Evolutionary conservation across 2,113 vertebrate species (phyloP).

Genomic region (Oncorhynchus tshawytscha): DNA sequence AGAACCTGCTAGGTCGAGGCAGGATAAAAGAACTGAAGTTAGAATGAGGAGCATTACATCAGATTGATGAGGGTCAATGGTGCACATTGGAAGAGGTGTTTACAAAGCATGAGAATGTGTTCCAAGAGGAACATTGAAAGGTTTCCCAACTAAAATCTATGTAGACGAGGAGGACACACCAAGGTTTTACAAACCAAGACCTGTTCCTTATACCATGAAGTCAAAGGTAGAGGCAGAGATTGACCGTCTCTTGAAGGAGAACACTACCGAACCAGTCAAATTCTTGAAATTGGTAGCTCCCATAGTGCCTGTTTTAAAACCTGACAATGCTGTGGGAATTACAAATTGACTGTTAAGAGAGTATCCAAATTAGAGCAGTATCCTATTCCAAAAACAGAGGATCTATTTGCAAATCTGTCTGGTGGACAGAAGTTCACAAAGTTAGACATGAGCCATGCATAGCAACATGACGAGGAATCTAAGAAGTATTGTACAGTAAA

Average conservation of each 20-base stretch:
- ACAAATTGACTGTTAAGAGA: not conserved
- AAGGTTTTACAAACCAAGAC: not conserved
- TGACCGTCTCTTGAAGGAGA: not conserved
- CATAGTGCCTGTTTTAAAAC: not conserved
- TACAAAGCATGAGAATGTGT: not conserved
- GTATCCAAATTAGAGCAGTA: not conserved
- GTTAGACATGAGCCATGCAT: not conserved
- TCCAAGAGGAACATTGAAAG: not conserved
- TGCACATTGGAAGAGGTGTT: not conserved
- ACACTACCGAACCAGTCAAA: not conserved
- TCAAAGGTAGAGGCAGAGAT: not conserved
- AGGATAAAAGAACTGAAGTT: too few relatives aligned
- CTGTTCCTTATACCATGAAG: not conserved
- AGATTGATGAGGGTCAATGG: too few relatives aligned
- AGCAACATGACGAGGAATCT: not conserved
- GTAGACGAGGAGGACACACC: not conserved
- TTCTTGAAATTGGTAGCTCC: not conserved
- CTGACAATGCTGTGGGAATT: not conserved
- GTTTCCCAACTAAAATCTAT: not conserved
- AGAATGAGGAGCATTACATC: too few relatives aligned
- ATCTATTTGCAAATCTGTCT: not conserved
- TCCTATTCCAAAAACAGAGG: not conserved
- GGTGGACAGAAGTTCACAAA: not conserved
- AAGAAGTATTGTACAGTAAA: not conserved
- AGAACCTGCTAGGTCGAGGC: slow-evolving; percentile 1